Evolutionary conservation across 2,113 vertebrate genomes (phyloP), one percentile per base, ranked within the genome.

Genomic region (Dicrurus megarhynchus): DNA sequence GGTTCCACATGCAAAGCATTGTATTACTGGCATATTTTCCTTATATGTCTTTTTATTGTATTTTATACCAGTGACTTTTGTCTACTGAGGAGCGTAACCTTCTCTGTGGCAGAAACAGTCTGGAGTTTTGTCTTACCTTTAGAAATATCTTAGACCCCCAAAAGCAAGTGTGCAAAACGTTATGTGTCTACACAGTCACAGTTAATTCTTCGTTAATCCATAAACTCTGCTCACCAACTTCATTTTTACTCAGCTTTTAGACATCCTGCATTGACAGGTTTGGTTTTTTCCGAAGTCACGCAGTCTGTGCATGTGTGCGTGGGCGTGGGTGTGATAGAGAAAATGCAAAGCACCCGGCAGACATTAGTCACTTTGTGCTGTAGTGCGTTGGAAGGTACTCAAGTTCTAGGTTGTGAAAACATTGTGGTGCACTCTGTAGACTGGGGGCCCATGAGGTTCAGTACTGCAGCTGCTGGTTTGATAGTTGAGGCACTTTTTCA

Each of bases 291-390:
- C 13, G 5, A 75, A 95, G 83, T 91, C 68, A 84, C 30, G 32
- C 60, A 71, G 73, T 79, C 88, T 60, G 67, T 91, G 49, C 88
- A 79, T 94, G 90, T 94, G 78, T 30, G 93, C 0, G 42, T 59
- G 85, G 83, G 88, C 1, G 20, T 39, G 81, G 79, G 90, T 83
- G 90, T 41, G 89, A 77, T 37, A 67, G 68, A 92, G 88, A 90
- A 86, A 73, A 91, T 32, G 88, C 79, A 93, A 96, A 87, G 68
- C 83, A 67, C 16, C 7, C 11, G 35, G 88, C 85, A 96, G 92
- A 93, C 86, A 75, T 96, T 89, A 96, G 90, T 96, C 90, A 92
- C 83, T 96, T 96, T 49, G 52, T 61, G 59, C 71, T 0, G 28
- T 64, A 20, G 44, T 18, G 60, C 4, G 0, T 71, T 84, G 93